Evolutionary conservation across 2,113 vertebrate genomes (phyloP).

Genomic region (Neomonachus schauinslandi): DNA sequence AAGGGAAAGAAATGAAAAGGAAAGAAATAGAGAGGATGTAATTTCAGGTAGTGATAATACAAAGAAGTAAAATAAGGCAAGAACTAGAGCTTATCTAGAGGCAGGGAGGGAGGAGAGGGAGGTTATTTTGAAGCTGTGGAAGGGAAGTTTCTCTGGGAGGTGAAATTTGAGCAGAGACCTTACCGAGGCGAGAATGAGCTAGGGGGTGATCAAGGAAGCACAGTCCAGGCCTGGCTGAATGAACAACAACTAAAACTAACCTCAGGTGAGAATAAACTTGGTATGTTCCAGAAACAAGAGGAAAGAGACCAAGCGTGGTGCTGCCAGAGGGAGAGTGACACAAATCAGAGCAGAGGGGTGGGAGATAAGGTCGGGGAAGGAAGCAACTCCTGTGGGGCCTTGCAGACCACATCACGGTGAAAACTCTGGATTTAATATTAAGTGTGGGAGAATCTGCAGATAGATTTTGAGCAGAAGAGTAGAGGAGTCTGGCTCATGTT

Average conservation of each 20-base stretch:
- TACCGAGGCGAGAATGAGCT: not conserved
- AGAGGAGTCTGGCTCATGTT: not conserved
- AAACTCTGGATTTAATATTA: not conserved
- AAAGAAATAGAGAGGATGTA: not conserved
- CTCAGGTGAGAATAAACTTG: not conserved
- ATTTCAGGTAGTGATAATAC: not conserved
- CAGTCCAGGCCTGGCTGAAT: not conserved
- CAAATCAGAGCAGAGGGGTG: not conserved
- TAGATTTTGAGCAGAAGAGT: not conserved
- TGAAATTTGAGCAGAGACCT: not conserved
- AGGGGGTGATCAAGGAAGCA: not conserved
- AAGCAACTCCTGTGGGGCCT: no score
- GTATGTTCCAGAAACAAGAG: not conserved
- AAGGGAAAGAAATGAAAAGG: not conserved
- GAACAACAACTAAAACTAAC: not conserved
- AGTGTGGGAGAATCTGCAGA: not conserved
- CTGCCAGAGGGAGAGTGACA: not conserved
- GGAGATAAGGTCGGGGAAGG: not conserved
- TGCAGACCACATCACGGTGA: accelerated
- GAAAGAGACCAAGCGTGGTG: not conserved
- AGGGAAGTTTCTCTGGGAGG: not conserved
- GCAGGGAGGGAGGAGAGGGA: not conserved
- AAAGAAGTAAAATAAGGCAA: not conserved
- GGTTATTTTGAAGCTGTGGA: not conserved
- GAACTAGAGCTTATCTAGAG: not conserved